Base-by-base conservation (phyloP, 2,113 vertebrate species). In the Platysternon megacephalum region DNA sequence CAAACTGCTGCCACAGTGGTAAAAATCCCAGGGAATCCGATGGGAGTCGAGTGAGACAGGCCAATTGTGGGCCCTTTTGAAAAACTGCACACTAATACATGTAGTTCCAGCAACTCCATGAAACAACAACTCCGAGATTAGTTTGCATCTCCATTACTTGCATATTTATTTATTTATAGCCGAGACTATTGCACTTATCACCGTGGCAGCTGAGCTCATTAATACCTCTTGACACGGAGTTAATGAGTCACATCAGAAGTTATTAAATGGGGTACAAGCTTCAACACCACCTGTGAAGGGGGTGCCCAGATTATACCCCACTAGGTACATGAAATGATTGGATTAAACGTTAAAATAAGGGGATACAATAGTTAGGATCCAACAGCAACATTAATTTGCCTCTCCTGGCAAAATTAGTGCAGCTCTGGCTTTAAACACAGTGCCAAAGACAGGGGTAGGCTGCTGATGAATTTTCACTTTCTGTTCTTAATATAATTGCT, bases 171-270 rank as follows among this genome's bases (percentile, higher is more conserved):
- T 78, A 78, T 84, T 87, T 92, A 11, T 22, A 85, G 26, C n/a
- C 81, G 5, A 1, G 4, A 52, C 39, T n/a, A 28, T 11, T 0
- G 0, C 35, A 35, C 44, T 85, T 79, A 29, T 7, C 56, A 19
- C 61, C 7, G 0, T 6, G 82, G 68, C 72, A 52, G 1, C 0
- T 0, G 51, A 52, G n/a, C 44, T 49, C 86, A 35, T 0, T 0
- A 79, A 8, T 0, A 24, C 52, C 46, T 21, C 35, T n/a, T 68
- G 42, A 46, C 42, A 46, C 4, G 4, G 74, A 78, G 74, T 16
- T 46, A 28, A 78, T 26, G 39, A n/a, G 42, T 24, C 72, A 42
- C 42, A 39, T 39, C 72, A 44, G 22, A 78, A 11, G 24, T 44
- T 16, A 28, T 24, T 78, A 46, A 78, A 76, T 24, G 44, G 39